These are phyloP conservation scores for Chrysoperla carnea DNA, from an alignment of 1,140 invertebrate species.

Conservation along the genomic window DNA sequence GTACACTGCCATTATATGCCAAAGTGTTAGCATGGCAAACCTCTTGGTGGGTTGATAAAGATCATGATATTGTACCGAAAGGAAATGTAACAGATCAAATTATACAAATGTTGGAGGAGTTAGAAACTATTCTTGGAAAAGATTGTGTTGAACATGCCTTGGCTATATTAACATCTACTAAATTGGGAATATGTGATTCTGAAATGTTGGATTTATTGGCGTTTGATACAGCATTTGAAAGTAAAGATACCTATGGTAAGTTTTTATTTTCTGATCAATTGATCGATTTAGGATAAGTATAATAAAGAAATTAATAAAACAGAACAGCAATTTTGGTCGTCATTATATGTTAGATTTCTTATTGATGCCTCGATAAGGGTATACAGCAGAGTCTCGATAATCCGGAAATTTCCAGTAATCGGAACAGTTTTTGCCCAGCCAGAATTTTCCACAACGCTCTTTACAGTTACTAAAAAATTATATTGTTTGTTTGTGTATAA, in stretches of 20 bases:
- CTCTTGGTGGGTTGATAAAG: slow-evolving; percentile 33
- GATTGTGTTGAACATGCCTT: slow-evolving; percentile 34
- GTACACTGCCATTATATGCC: slow-evolving; percentile 44
- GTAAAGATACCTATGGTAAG: slow-evolving; percentile 40
- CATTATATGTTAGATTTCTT: too few relatives aligned
- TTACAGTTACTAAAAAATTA: too few relatives aligned
- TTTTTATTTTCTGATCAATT: slow-evolving; percentile 4
- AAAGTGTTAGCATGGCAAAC: slow-evolving; percentile 51
- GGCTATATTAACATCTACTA: slow-evolving; percentile 46
- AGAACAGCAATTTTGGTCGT: too few relatives aligned
- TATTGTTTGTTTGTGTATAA: too few relatives aligned
- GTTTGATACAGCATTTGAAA: slow-evolving; percentile 48
- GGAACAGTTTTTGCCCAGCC: too few relatives aligned
- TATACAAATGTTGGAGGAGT: slow-evolving; percentile 37
- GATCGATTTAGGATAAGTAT: too few relatives aligned
- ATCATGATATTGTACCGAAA: slow-evolving; percentile 25
- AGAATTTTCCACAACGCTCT: too few relatives aligned
- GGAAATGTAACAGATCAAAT: slow-evolving; percentile 38
- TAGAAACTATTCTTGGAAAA: slow-evolving; percentile 45
- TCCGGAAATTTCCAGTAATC: too few relatives aligned
- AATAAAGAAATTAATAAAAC: too few relatives aligned
- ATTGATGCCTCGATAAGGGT: too few relatives aligned
- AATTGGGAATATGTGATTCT: slow-evolving; percentile 50
- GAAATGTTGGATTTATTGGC: slow-evolving; percentile 59
- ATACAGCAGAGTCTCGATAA: too few relatives aligned